These are phyloP conservation scores for Rhagium mordax DNA, from an alignment of 2,888 invertebrate genomes.

Conservation along the genomic window DNA sequence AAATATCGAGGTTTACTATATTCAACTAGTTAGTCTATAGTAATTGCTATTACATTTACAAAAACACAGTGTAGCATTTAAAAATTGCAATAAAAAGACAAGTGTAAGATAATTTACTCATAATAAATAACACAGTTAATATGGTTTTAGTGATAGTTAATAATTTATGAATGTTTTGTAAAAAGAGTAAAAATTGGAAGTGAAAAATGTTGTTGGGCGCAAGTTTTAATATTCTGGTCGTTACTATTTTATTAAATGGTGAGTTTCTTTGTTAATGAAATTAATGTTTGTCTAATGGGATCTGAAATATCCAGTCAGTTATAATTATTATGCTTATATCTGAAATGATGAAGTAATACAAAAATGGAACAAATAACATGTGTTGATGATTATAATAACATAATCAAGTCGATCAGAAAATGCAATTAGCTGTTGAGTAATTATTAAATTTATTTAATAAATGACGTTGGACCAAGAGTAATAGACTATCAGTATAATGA, in stretches of 20 bases:
- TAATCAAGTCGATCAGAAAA: no score
- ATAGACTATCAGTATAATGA: no score
- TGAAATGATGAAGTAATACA: no score
- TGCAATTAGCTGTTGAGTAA: no score
- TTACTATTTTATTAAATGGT: background rate
- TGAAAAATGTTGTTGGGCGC: slow-evolving; percentile 1
- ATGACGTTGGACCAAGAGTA: no score
- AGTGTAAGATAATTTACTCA: background rate
- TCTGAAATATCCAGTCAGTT: background rate
- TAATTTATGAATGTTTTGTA: background rate
- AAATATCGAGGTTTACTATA: background rate
- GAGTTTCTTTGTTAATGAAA: background rate
- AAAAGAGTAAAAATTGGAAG: background rate
- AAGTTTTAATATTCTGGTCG: background rate
- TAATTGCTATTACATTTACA: background rate
- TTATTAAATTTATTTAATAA: no score
- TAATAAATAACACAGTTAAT: background rate
- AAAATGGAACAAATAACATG: no score
- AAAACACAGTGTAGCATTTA: background rate
- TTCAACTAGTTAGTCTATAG: background rate
- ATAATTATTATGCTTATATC: background rate
- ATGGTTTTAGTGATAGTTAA: background rate
- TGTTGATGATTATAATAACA: no score
- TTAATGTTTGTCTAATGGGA: background rate
- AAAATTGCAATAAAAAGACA: background rate